Base-by-base conservation (phyloP, 2,888 invertebrate species). In the Thera britannica region DNA sequence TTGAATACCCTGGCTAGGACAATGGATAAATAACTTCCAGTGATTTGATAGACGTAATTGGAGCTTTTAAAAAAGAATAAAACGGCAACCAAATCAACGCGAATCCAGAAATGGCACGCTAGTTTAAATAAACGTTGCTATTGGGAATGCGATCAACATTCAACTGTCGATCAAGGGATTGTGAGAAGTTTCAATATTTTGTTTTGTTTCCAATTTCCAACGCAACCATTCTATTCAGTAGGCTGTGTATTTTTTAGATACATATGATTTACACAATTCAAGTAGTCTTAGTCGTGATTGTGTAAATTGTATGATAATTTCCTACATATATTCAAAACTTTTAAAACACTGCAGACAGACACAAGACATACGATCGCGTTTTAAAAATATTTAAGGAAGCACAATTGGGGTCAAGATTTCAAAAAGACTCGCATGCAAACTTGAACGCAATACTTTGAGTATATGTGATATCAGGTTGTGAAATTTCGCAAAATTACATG, bases 401-500 rank as follows among this genome's bases (percentile, higher is more conserved):
- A 11, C 56, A 58, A 71, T 68, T 56, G 58, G 48, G 68, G 71
- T 68, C 68, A 71, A 68, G 51, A 63, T 65, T 63, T 67, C 59
- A 57, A 64, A 68, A 71, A 63, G 4, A 36, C 54, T 58, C 38
- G 52, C 69, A 44, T 65, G 62, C 65, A 56, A 58, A 58, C 56
- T 58, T 57, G 58, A 68, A 65, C 63, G 63, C 56, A 70, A 70
- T 62, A 38, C 60, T 65, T 65, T 51, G 61, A 23, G 71, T 71
- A 68, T 64, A 67, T 59, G 54, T 66, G 72, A 70, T 71, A 56
- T 62, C 67, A 59, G 41, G 62, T 72, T 71, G 63, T 70, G 68
- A 71, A 72, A 72, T 74, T 57, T 55, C 54, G 41, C 66, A 70
- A 67, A 61, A 55, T 74, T 72, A 68, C 72, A 63, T 67, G 71